Evolutionary conservation across 2,888 invertebrate genomes (phyloP), one percentile per base, ranked within the genome.

Genomic region (Seira ritae): DNA sequence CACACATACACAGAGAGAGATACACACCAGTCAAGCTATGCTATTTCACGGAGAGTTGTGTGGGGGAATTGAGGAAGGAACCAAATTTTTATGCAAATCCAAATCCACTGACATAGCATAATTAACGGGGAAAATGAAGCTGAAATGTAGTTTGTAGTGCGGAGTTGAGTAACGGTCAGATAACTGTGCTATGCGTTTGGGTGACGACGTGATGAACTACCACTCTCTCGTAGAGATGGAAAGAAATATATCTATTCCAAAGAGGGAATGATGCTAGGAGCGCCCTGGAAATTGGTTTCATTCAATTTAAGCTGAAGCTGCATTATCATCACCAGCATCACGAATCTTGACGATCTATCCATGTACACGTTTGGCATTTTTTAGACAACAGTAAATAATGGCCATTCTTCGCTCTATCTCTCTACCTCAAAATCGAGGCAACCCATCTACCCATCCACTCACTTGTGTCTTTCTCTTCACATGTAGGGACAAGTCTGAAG

Each of bases 291-390:
- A 70, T 70, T 70, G 70, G 70, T 50, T 70, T 70, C 70, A 50
- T 70, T 70, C 70, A 70, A 70, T 70, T 70, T 50, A 46, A 55
- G 55, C 55, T 55, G n/a, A 55, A 55, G 24, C 70, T 46, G 10
- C 70, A 68, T 68, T 37, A 68, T 68, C 23, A 23, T 66, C 37
- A 12, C n/a, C 24, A 24, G 8, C 31, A 22, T 67, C 65, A 65
- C 55, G 55, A 55, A 17, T 12, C 55, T 55, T 55, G 55, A 55
- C 12, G 55, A 55, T n/a, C 31, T 2, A 31, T 31, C 31, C 15
- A 55, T n/a, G 6, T 17, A 55, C 31, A 17, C 55, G 55, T 55
- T 55, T 55, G 55, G 55, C 55, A 12, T 55, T 31, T 55, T 31
- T 15, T 17, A 55, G 55, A 55, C 55, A 55, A 15, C 15, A 55